Evolutionary conservation across 2,113 vertebrate species (phyloP).

Genomic region (Mellivora capensis): DNA sequence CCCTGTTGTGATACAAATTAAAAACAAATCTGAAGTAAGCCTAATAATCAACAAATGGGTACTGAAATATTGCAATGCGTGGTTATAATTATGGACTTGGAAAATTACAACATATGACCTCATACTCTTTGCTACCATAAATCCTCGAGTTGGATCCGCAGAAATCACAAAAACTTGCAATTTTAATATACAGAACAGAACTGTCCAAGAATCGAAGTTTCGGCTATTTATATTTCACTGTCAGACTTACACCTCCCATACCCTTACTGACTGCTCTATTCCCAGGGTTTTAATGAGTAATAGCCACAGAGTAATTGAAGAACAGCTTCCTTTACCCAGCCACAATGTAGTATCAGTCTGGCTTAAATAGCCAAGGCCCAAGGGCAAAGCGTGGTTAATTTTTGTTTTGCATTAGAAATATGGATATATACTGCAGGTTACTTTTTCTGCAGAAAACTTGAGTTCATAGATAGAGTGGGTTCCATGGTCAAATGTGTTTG

Average conservation of each 20-base stretch:
- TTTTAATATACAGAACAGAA: background rate
- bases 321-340: background rate
- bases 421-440: background rate
- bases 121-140: background rate
- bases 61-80: background rate
- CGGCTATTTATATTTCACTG: background rate
- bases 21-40: slow-evolving; percentile 44
- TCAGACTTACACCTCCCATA: background rate
- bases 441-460: background rate
- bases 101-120: slow-evolving; percentile 7
- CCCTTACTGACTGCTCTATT: background rate
- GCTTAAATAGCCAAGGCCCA: background rate
- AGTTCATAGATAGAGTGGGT: background rate
- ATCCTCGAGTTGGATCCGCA: background rate
- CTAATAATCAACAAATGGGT: background rate
- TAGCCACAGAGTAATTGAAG: background rate
- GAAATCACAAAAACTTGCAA: background rate
- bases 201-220: background rate
- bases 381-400: background rate
- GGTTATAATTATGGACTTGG: background rate
- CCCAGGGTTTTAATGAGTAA: background rate
- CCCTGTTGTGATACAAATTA: slow-evolving; percentile 12
- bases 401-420: background rate
- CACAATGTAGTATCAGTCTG: background rate
- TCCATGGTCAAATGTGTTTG: background rate